Base-by-base conservation (phyloP, 2,888 invertebrate species). In the Eudemis profundana region DNA sequence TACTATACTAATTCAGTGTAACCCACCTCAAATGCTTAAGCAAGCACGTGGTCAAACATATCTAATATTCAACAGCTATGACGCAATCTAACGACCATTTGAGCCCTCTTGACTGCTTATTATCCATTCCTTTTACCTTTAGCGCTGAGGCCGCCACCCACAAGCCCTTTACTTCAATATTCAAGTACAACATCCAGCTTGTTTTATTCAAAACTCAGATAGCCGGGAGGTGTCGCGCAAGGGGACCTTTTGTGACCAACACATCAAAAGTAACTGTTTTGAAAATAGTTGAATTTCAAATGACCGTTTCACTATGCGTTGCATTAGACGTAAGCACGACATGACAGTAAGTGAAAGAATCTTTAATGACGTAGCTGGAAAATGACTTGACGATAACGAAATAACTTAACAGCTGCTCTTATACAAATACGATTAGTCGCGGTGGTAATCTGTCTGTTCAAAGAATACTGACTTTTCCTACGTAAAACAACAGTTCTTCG, bases 111-210 rank as follows among this genome's bases (percentile, higher is more conserved):
- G 56, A 42, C 21, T 50, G 21, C 17, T 49, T 57, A 50, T 70
- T 59, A 61, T 50, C 46, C 44, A 64, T 53, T 69, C 70, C 68
- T 69, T 70, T 69, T 63, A 47, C 67, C 68, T 68, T 70, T 69
- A 67, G 65, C 73, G 68, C 70, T 68, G 77, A 81, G 81, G 81
- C 80, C 71, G 72, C 83, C 79, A 78, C 83, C 85, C 77, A 85
- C 85, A 70, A 67, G 70, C 77, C 78, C 80, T 78, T 74, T 75
- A 73, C 75, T 76, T 74, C 73, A 44, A 56, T 40, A 72, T 73
- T 80, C 81, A 78, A 78, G 77, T 81, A 79, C 79, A 71, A 78
- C 79, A 70, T 70, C 51, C 51, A 53, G 33, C 56, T 38, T 40
- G 40, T 63, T 49, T 15, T 17, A 57, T 33, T 46, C 36, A 33